phyloP scores from a whole-genome alignment of 2,797 vertebrate genomes.

The Bryconaethiops microstoma region DNA sequence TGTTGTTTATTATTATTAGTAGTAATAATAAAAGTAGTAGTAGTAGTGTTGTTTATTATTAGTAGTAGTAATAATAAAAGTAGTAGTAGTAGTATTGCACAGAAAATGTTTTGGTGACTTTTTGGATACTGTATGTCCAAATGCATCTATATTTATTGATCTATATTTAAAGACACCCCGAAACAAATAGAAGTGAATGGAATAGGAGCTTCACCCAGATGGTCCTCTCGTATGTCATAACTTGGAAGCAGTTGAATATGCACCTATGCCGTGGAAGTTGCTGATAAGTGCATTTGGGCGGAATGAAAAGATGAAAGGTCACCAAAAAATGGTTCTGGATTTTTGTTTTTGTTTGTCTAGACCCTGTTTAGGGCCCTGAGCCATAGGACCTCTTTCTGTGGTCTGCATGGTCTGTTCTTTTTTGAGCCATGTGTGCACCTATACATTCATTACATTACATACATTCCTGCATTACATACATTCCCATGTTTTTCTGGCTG shows the following conservation, averaged over 20 bases:
- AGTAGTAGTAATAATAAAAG: too few species aligned
- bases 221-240: too few species aligned
- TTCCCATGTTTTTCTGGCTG: constrained; percentile 14
- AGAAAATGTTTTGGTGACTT: too few species aligned
- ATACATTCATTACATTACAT: background rate
- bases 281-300: background rate
- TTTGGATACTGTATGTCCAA: too few species aligned
- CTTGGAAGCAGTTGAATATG: background rate
- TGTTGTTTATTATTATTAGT: too few species aligned
- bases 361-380: background rate
- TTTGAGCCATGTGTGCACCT: constrained; percentile 1
- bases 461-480: constrained; percentile 26
- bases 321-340: background rate
- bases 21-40: too few species aligned
- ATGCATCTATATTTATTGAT: too few species aligned
- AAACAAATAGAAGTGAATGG: too few species aligned
- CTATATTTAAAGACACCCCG: too few species aligned
- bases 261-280: constrained; percentile 24
- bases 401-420: background rate
- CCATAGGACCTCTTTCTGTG: background rate
- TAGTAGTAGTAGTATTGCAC: too few species aligned
- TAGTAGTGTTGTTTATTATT: too few species aligned
- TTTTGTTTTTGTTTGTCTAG: background rate
- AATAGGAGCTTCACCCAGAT: too few species aligned
- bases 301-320: constrained; percentile 7